A percentile compares a stretch with the other conserved stretches of the same genome.
Conservation (phyloP, 1,140 invertebrate species). For the Trichoplusia ni region DNA sequence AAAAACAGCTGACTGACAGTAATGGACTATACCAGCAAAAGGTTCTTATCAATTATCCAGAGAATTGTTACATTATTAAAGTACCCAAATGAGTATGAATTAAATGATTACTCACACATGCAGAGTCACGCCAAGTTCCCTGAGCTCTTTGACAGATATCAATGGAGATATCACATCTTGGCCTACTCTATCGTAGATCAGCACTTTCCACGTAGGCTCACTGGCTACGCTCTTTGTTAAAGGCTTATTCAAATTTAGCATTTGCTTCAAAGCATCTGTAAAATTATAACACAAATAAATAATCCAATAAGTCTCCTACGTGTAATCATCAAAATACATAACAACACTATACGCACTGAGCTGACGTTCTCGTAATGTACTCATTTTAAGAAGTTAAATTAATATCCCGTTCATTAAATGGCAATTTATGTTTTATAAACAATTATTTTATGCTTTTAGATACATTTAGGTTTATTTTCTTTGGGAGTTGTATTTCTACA, state of each 20-base stretch:
- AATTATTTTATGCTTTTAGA: conserved; percentile 10
- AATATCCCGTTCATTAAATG: conserved; percentile 28
- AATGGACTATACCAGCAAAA: no score
- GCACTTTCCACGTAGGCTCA: conserved; percentile 97
- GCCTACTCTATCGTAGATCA: conserved; percentile 97
- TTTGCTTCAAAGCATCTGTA: conserved; percentile 93
- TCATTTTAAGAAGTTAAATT: conserved; percentile 77
- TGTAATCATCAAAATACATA: conserved; percentile 16
- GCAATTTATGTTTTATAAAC: neutral
- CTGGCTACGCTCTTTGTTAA: conserved; percentile 87
- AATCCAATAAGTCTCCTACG: conserved; percentile 25
- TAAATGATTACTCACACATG: conserved; percentile 90
- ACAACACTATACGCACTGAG: conserved; percentile 82
- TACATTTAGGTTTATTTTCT: conserved; percentile 14
- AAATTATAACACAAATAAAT: conserved; percentile 37
- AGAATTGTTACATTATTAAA: no score
- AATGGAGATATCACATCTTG: conserved; percentile 99
- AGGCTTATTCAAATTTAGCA: conserved; percentile 95
- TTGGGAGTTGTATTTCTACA: conserved; percentile 23
- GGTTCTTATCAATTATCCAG: no score
- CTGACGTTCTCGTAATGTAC: conserved; percentile 87
- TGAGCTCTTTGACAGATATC: conserved; percentile 96
- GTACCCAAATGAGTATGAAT: neutral
- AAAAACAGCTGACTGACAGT: no score
- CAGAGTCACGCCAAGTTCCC: conserved; percentile 97